Evolutionary conservation across 2,888 invertebrate species (phyloP), one percentile per base, ranked within the genome.

Genomic region (Pterobdella sp.): DNA sequence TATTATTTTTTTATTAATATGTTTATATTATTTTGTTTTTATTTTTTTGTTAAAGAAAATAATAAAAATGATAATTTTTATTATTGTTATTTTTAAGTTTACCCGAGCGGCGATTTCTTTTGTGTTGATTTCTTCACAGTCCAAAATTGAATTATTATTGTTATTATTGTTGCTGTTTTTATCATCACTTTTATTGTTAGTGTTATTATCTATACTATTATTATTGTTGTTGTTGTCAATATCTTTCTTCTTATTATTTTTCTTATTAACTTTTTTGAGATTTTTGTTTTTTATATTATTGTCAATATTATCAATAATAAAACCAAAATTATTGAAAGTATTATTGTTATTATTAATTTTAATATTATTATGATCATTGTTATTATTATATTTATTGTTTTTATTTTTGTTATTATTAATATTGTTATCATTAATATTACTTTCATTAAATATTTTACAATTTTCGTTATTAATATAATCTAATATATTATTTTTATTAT

Each of bases 51-150:
- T 14, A 42, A 42, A 7, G 7, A 22, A 42, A 42, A 42, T 42
- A 42, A 42, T 14, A 42, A n/a, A n/a, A n/a, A n/a, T n/a, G n/a
- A n/a, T n/a, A n/a, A n/a, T n/a, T n/a, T n/a, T n/a, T n/a, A n/a
- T n/a, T n/a, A n/a, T n/a, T n/a, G n/a, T n/a, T n/a, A n/a, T n/a
- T n/a, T n/a, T n/a, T n/a, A n/a, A n/a, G n/a, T n/a, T n/a, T 14
- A 71, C 71, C 71, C 37, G 56, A 26, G 71, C 34, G 10, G 71
- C 71, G 10, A 71, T 71, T 14, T 71, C 71, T 52, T 35, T 71
- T 3, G 71, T 71, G 31, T 71, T 71, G n/a, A 71, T 26, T 34
- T 71, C 71, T 32, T 71, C 71, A n/a, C 31, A 29, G 18, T 71
- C 60, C 0, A 22, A 4, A 22, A 56, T 42, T 22, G 22, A n/a